Evolutionary conservation across 2,797 vertebrate genomes (phyloP).

Genomic region (Odontamblyopus lacepedii): DNA sequence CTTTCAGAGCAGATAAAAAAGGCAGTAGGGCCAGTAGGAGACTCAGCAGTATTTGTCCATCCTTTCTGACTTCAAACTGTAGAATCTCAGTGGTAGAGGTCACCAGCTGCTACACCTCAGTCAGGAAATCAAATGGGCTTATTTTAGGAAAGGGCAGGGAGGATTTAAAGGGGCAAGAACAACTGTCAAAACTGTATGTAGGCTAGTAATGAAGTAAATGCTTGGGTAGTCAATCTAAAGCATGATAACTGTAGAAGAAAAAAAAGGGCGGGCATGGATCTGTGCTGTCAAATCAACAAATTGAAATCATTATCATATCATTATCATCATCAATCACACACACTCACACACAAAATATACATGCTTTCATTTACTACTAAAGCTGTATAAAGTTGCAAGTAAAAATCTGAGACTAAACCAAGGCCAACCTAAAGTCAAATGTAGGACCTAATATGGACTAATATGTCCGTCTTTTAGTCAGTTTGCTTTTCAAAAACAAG

Average conservation of each 20-base stretch:
- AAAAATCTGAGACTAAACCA: too few species aligned
- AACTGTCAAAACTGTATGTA: background rate
- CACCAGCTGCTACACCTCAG: slow-evolving; percentile 64
- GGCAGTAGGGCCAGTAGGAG: slow-evolving; percentile 58
- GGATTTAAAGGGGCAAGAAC: slow-evolving; percentile 48
- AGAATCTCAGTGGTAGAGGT: slow-evolving; percentile 36
- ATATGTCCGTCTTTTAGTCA: too few species aligned
- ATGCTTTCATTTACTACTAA: background rate
- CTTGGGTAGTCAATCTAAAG: background rate
- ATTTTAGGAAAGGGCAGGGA: slow-evolving; percentile 62
- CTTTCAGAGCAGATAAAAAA: slow-evolving; percentile 27
- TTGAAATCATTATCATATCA: too few species aligned
- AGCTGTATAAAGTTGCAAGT: too few species aligned
- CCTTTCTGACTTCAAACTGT: slow-evolving; percentile 46
- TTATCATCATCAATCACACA: too few species aligned
- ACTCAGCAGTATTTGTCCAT: slow-evolving; percentile 49
- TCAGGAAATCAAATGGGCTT: slow-evolving; percentile 49
- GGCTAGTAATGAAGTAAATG: background rate
- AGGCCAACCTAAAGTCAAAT: too few species aligned
- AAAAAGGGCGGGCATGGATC: too few species aligned
- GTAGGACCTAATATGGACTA: too few species aligned
- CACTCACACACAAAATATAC: background rate
- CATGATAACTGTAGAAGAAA: background rate
- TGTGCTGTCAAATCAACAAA: too few species aligned
- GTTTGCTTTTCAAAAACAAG: too few species aligned